These are phyloP conservation scores for Gadus chalcogrammus DNA, from an alignment of 2,113 vertebrate genomes.

Conservation along the genomic window DNA sequence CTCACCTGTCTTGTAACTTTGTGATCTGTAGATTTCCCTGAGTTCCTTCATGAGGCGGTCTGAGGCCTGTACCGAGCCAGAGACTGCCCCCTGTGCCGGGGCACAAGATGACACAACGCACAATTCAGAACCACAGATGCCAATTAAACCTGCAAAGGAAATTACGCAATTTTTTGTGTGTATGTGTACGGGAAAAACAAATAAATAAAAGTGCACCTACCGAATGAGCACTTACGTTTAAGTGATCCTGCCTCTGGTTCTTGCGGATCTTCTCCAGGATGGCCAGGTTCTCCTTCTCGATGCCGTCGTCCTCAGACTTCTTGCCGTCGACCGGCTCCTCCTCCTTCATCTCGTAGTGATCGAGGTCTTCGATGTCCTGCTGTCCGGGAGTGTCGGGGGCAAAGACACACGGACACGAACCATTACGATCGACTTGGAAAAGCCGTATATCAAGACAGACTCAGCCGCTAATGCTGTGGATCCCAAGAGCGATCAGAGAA, in stretches of 20 bases:
- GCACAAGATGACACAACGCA: background rate
- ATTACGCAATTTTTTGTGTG: background rate
- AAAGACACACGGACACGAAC: slow-evolving; percentile 15
- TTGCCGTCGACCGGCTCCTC: slow-evolving; percentile 90
- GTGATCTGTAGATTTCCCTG: slow-evolving; percentile 98
- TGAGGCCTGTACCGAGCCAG: slow-evolving; percentile 96
- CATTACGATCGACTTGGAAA: background rate
- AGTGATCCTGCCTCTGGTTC: slow-evolving; percentile 97
- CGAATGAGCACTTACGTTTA: slow-evolving; percentile 84
- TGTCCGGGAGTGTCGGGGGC: slow-evolving; percentile 19
- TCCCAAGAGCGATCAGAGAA: background rate
- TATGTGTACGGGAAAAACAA: background rate
- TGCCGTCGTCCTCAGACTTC: slow-evolving; percentile 95
- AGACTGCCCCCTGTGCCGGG: slow-evolving; percentile 86
- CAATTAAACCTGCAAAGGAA: background rate
- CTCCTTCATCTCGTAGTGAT: slow-evolving; percentile 98
- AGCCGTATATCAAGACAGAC: background rate
- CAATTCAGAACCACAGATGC: background rate
- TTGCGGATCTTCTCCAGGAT: slow-evolving; percentile 97
- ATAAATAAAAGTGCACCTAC: slow-evolving; percentile 13
- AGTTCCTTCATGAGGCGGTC: slow-evolving; percentile 99
- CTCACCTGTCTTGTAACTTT: slow-evolving; percentile 96
- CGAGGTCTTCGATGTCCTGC: slow-evolving; percentile 83
- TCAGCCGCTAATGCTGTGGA: background rate
- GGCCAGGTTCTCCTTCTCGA: slow-evolving; percentile 96